Evolutionary conservation across 2,888 invertebrate genomes (phyloP), one percentile per base, ranked within the genome.

Genomic region (Acrocera orbiculus): DNA sequence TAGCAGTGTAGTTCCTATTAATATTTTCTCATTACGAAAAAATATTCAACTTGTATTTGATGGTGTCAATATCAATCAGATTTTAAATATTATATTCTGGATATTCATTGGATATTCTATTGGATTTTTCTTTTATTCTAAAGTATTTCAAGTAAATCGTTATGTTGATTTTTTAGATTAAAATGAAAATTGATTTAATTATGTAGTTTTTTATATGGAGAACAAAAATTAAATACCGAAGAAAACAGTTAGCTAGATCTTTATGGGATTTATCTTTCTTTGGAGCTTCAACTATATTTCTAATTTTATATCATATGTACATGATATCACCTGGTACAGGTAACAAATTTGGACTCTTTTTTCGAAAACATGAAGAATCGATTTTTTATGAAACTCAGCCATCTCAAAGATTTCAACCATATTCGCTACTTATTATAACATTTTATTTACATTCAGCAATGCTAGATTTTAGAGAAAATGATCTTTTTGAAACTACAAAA

Each of bases 181-280:
- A 26, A 5, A 13, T 11, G 27, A 14, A 27, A 27, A 27, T 22
- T 24, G 15, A 29, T 37, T 32, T 30, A 23, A 17, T 25, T 23
- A 47, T 47, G 8, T 41, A 58, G 58, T 42, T 55, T 30, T 58
- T 59, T 38, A 42, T 57, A n/a, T 57, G 51, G 41, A 46, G 53
- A 16, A 54, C 59, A 20, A 53, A 49, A 36, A 48, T 59, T 4
- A 52, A 55, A 40, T 58, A 57, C 36, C 57, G 58, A 41, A 53
- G 55, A 7, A 53, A 51, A 39, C 60, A 57, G 37, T 54, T 58
- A 25, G 51, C 52, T 0, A 51, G 58, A 2, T 46, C 56, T 11
- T 46, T 60, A 25, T 59, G 61, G 59, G 58, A 56, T 38, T 53
- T 58, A 26, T 53, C 58, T 13, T 59, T 59, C 37, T 56, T 52